Evolutionary conservation across 2,113 vertebrate species (phyloP), one percentile per base, ranked within the genome.

Genomic region (Bubo scandiacus): DNA sequence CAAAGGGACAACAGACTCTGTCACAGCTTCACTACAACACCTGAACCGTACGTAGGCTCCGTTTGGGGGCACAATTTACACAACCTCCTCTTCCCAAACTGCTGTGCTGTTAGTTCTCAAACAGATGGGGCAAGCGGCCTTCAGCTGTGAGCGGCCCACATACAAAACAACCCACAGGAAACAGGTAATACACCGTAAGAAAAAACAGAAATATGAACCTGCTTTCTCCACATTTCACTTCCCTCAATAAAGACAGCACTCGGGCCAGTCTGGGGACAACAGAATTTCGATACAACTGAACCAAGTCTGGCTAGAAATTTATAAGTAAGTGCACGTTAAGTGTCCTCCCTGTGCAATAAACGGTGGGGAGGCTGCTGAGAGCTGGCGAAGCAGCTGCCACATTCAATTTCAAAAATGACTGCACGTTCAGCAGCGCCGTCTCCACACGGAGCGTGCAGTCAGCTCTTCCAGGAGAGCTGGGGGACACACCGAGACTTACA

Each of bases 221-320:
- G 1, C 12, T 59, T 63, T 51, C 45, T 62, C 59, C 19, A 5
- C 4, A 8, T 66, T 57, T 92, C 91, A 61, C 74, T 75, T 87
- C 62, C 66, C 45, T 40, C 65, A 15, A 12, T 5, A 14, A 38
- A 73, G 38, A 40, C 19, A 51, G 4, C 43, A 57, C 27, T 55
- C 40, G 38, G 25, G 59, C 0, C 0, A 43, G 3, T 1, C n/a
- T 2, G 20, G 11, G 18, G 36, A 65, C 9, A 40, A 23, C 32
- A n/a, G 38, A 54, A 42, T 18, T 65, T 29, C 10, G 32, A 45
- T 16, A 36, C 13, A 47, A 38, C 9, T 11, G 34, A 82, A 67
- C 36, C 16, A 45, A 42, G 5, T 6, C 55, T 42, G 42, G 26
- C 63, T 77, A 22, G 43, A 63, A 22, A 36, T 29, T 29, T 73